Evolutionary conservation across 2,888 invertebrate genomes (phyloP), one percentile per base, ranked within the genome.

Genomic region (Anticlea derivata): DNA sequence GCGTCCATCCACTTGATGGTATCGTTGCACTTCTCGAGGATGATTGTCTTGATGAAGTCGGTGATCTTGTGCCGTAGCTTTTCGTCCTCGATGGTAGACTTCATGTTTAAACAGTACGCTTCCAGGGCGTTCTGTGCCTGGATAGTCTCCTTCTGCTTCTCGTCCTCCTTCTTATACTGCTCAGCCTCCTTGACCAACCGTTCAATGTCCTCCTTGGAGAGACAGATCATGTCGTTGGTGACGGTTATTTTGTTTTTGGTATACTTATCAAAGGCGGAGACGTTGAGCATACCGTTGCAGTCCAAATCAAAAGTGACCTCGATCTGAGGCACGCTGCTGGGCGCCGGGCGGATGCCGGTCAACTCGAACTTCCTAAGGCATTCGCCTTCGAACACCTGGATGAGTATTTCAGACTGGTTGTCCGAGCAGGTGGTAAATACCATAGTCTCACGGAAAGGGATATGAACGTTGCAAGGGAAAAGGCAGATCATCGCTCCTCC

Each of bases 381-480:
- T 89, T 98, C 98, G 53, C 97, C 98, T 91, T 98, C 98, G 75
- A 95, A 98, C 1, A 98, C 97, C 78, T 96, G 96, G 73, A 98
- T 97, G 68, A 97, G 92, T 57, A 98, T 98, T 71, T 97, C 98
- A 30, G 98, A 98, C 83, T 99, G 99, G 90, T 99, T 99, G 88
- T 99, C 99, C 0, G 98, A 96, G 85, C 98, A 98, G 2, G 99
- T 99, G 65, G 98, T 98, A 91, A 98, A 98, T 23, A 96, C 97
- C 81, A 98, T 98, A 0, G 97, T 97, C 85, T 98, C 97, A 87
- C 98, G 98, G 55, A 98, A 98, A 50, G 98, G 98, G 82, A 99
- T 98, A 79, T 97, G 97, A 17, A 98, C 97, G 92, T 99, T 99
- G 53, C 99, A 94, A 91, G 98, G 98, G 89, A 99, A 99, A 48